Base-by-base conservation (phyloP, 2,888 invertebrate species). In the Eupithecia pulchellata region DNA sequence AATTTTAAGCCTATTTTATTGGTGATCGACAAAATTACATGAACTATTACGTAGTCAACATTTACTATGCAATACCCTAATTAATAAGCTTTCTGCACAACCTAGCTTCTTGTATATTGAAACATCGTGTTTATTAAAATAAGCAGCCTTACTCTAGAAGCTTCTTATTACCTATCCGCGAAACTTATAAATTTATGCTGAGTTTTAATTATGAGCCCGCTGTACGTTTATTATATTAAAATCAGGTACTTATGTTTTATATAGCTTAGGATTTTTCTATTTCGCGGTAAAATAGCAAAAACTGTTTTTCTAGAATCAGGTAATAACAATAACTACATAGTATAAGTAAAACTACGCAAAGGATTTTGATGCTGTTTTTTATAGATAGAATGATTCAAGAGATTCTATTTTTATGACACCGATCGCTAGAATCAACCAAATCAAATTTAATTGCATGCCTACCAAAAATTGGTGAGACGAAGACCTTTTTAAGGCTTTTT, bases 161-260 rank as follows among this genome's bases (percentile, higher is more conserved):
- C 55, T 68, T 68, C 55, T 42, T 29, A 57, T 57, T 55, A 68
- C 25, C 17, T 55, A 68, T n/a, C 47, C 30, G 30, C 30, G 25
- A 64, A 68, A 68, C 57, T 64, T 68, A 27, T 47, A 68, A 68
- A 42, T 64, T 68, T 63, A 42, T 58, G 63, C 58, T 32, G 32
- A 58, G 68, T 63, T 68, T 68, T 68, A 68, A 68, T 64, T 68
- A 68, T 34, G 64, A 64, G 42, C 63, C 39, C 27, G 57, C 39
- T 58, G 64, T 47, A 68, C 58, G 68, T 68, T 64, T 64, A 68
- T 57, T 68, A 63, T 57, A 36, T 55, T 68, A 39, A 57, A n/a
- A 63, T 39, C 20, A 57, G 55, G 55, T 68, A n/a, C n/a, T n/a
- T n/a, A 52, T 27, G 34, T 63, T 30, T 29, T 42, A 66, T 3